phyloP scores from a whole-genome alignment of 2,113 vertebrate species.

The Burhinus bistriatus region DNA sequence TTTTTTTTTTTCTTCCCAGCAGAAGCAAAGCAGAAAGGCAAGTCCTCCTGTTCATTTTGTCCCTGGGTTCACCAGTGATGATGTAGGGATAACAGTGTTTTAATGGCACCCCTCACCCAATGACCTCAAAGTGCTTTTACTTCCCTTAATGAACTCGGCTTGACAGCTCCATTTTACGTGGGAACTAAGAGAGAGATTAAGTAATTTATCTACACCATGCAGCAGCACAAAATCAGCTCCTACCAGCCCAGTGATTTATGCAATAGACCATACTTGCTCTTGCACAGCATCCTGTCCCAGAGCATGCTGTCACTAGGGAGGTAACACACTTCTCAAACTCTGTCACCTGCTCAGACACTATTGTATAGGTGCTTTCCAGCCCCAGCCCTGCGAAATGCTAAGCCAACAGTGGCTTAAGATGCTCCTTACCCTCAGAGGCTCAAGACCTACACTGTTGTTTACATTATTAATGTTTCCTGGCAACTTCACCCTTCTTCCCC shows the following conservation, averaged over 20 bases:
- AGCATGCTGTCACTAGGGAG: neutral
- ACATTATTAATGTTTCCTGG: neutral
- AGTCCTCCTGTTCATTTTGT: neutral
- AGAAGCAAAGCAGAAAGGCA: neutral
- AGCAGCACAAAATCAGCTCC: neutral
- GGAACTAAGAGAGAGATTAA: neutral
- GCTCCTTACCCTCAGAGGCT: neutral
- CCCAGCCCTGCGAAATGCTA: neutral
- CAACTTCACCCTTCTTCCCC: neutral
- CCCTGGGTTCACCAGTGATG: neutral
- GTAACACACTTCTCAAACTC: neutral
- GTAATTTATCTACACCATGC: neutral
- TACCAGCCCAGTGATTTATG: neutral
- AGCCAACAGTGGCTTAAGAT: neutral
- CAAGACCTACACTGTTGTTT: neutral
- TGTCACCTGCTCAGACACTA: neutral
- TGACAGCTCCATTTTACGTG: neutral
- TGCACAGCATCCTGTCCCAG: neutral
- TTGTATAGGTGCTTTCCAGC: accelerated
- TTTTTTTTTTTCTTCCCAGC: neutral
- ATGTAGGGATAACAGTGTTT: neutral
- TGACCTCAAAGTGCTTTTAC: constrained; percentile 1
- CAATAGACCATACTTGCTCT: neutral
- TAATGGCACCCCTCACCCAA: neutral
- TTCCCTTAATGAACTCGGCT: neutral